These are phyloP conservation scores for Acleris holmiana DNA, from an alignment of 2,888 invertebrate genomes.

Conservation along the genomic window DNA sequence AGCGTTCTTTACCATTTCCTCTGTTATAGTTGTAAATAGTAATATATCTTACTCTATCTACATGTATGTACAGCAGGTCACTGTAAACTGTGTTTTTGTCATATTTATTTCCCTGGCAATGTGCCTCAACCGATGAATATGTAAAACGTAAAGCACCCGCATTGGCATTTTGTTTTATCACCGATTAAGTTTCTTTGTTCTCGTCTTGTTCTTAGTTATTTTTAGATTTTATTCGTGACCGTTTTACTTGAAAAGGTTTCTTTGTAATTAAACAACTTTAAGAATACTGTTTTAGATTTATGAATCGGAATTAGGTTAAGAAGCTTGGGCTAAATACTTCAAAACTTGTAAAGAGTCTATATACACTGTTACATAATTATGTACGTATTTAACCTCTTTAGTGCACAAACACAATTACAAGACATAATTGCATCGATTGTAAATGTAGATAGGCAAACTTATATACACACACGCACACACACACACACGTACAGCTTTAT, in stretches of 20 bases:
- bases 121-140: slow-evolving; percentile 37
- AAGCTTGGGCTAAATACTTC: no score
- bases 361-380: no score
- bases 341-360: no score
- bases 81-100: slow-evolving; percentile 8
- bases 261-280: slow-evolving; percentile 17
- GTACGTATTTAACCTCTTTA: no score
- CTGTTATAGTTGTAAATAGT: no score
- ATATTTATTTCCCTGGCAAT: slow-evolving; percentile 27
- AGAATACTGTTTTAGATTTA: neutral
- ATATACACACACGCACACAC: no score
- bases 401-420: no score
- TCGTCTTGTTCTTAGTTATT: slow-evolving; percentile 35
- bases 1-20: no score
- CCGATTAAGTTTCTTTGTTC: slow-evolving; percentile 33
- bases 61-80: neutral
- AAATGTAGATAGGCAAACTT: no score
- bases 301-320: neutral
- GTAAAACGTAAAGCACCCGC: slow-evolving; percentile 42
- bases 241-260: slow-evolving; percentile 23
- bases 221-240: slow-evolving; percentile 45
- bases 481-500: no score
- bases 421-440: no score
- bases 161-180: slow-evolving; percentile 37
- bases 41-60: neutral